Conservation (phyloP, 2,113 vertebrate species). For the Rana temporaria region DNA sequence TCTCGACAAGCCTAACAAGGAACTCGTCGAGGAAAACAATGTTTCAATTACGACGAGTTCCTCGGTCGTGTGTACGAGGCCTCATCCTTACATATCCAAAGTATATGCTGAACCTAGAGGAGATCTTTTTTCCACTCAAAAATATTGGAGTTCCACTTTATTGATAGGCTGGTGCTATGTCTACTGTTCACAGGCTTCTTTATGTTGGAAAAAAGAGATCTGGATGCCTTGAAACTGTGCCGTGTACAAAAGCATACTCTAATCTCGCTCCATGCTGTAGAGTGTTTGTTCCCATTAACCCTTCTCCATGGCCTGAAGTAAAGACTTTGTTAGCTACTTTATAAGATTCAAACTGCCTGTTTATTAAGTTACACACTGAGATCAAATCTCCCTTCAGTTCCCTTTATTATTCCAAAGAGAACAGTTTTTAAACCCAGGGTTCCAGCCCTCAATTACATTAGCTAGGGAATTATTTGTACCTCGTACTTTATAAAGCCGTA, state of each 20-base stretch:
- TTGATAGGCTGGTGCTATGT: too few species aligned
- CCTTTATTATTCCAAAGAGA: slow-evolving; percentile 46
- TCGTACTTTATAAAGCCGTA: slow-evolving; percentile 50
- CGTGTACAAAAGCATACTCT: not conserved
- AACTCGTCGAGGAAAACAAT: too few species aligned
- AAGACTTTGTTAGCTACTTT: slow-evolving; percentile 12
- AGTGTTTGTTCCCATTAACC: slow-evolving; percentile 5
- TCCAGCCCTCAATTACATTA: slow-evolving; percentile 54
- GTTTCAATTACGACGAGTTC: too few species aligned
- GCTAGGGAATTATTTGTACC: slow-evolving; percentile 56
- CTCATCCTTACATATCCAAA: too few species aligned
- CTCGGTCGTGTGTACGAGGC: too few species aligned
- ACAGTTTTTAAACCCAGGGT: slow-evolving; percentile 30
- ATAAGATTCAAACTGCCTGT: slow-evolving; percentile 33
- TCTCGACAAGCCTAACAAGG: too few species aligned
- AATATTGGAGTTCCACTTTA: too few species aligned
- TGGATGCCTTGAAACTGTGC: not conserved
- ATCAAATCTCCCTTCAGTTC: slow-evolving; percentile 43
- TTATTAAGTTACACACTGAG: slow-evolving; percentile 37
- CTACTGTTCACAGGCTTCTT: too few species aligned
- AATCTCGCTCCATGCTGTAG: not conserved
- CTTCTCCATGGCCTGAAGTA: slow-evolving; percentile 11
- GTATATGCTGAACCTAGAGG: too few species aligned
- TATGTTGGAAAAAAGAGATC: not conserved
- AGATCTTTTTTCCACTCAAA: too few species aligned